These are phyloP conservation scores for Ciconia boyciana DNA, from an alignment of 2,113 vertebrate species.

Conservation along the genomic window DNA sequence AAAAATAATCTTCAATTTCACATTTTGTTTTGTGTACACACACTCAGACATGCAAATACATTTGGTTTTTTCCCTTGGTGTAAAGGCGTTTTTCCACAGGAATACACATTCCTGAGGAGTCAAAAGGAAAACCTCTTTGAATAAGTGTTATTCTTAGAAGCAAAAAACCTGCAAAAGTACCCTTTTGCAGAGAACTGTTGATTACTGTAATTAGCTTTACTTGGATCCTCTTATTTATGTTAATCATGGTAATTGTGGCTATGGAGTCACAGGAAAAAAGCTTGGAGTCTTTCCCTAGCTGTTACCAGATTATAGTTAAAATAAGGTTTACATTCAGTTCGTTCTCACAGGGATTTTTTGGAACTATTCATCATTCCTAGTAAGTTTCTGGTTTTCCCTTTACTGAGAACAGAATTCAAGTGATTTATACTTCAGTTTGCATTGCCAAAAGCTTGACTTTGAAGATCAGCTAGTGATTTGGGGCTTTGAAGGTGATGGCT, in stretches of 20 bases:
- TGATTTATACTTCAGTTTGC: neutral
- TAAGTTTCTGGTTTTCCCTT: neutral
- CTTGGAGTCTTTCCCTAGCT: neutral
- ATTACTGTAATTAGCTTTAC: conserved; percentile 51
- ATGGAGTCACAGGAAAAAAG: conserved; percentile 10
- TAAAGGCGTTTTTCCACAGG: neutral
- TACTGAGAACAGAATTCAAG: neutral
- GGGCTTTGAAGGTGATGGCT: neutral
- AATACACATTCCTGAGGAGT: neutral
- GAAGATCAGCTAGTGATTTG: neutral
- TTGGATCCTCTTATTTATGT: conserved; percentile 12
- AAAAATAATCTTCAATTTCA: neutral
- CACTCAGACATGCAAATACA: neutral
- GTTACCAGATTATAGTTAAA: conserved; percentile 3
- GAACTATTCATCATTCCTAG: neutral
- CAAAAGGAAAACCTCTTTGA: conserved; percentile 3
- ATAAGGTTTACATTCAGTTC: neutral
- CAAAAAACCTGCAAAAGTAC: neutral
- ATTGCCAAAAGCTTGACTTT: conserved; percentile 23
- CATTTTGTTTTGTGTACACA: neutral
- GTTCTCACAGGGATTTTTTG: neutral
- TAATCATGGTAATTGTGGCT: conserved; percentile 29
- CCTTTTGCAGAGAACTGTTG: neutral
- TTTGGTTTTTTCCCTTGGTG: neutral
- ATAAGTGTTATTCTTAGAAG: neutral